Conservation (phyloP, 2,113 vertebrate species). For the Eretmodus cyanostictus region DNA sequence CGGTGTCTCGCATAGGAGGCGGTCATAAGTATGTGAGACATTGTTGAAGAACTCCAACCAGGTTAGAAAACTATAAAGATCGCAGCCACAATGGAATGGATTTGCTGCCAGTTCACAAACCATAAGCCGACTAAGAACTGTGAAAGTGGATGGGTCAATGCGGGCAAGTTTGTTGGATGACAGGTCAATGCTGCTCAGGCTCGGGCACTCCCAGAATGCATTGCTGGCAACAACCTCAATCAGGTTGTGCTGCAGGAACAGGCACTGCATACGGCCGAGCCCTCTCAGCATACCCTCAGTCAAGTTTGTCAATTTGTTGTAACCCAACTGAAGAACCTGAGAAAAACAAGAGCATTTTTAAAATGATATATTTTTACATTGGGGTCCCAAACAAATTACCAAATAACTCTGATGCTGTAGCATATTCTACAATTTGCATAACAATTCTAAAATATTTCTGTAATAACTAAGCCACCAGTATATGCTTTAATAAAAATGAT, state of each 20-base stretch:
- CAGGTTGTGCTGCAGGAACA: slow-evolving; percentile 96
- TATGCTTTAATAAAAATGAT: neutral
- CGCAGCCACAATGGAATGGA: slow-evolving; percentile 95
- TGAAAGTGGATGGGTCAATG: slow-evolving; percentile 88
- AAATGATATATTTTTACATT: neutral
- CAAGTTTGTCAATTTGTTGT: slow-evolving; percentile 94
- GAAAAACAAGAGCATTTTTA: neutral
- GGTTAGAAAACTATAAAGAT: slow-evolving; percentile 87
- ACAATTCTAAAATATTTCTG: neutral
- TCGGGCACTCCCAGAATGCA: slow-evolving; percentile 92
- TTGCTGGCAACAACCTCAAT: slow-evolving; percentile 90
- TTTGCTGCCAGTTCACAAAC: slow-evolving; percentile 95
- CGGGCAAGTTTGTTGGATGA: slow-evolving; percentile 94
- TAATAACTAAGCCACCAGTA: neutral
- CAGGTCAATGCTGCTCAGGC: slow-evolving; percentile 93
- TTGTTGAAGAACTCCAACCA: slow-evolving; percentile 97
- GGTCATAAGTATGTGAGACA: slow-evolving; percentile 93
- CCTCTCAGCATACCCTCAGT: slow-evolving; percentile 96
- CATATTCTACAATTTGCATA: neutral
- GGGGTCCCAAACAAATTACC: neutral
- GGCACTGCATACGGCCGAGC: slow-evolving; percentile 89
- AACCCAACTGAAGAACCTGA: slow-evolving; percentile 86
- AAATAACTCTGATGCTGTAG: neutral
- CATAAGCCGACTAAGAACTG: slow-evolving; percentile 83
- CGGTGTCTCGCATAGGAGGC: slow-evolving; percentile 92